Evolutionary conservation across 2,888 invertebrate genomes (phyloP).

Genomic region (Ectemnius lituratus): DNA sequence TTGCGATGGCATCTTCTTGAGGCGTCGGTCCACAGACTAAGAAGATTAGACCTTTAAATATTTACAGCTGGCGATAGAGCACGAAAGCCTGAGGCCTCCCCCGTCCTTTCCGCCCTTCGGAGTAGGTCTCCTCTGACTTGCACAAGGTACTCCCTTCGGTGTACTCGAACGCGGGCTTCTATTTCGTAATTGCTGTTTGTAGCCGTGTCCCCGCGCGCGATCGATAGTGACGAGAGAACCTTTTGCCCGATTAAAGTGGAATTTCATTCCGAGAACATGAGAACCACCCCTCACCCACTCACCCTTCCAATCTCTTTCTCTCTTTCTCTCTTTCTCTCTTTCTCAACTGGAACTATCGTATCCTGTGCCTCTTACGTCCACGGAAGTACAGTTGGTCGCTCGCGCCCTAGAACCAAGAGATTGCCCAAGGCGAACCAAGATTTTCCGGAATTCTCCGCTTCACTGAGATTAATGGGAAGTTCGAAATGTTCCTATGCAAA

Average conservation of each 20-base stretch:
- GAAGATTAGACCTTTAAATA: slow-evolving; percentile 38
- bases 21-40: slow-evolving; percentile 8
- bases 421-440: no score
- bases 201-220: neutral
- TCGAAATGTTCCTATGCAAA: no score
- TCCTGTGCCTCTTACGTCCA: no score
- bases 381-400: no score
- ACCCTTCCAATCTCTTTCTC: no score
- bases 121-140: neutral
- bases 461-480: no score
- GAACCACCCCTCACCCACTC: no score
- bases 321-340: no score
- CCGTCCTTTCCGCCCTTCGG: neutral
- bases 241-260: slow-evolving; percentile 1
- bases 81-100: neutral
- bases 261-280: slow-evolving; percentile 2
- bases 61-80: slow-evolving; percentile 22
- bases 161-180: neutral
- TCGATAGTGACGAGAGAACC: slow-evolving; percentile 7
- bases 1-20: slow-evolving; percentile 13
- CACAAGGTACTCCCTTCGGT: neutral
- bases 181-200: slow-evolving; percentile 9
- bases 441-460: no score
- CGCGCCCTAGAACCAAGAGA: no score
- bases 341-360: no score